Conservation (phyloP, 2,113 vertebrate genomes). For the Camelus dromedarius region DNA sequence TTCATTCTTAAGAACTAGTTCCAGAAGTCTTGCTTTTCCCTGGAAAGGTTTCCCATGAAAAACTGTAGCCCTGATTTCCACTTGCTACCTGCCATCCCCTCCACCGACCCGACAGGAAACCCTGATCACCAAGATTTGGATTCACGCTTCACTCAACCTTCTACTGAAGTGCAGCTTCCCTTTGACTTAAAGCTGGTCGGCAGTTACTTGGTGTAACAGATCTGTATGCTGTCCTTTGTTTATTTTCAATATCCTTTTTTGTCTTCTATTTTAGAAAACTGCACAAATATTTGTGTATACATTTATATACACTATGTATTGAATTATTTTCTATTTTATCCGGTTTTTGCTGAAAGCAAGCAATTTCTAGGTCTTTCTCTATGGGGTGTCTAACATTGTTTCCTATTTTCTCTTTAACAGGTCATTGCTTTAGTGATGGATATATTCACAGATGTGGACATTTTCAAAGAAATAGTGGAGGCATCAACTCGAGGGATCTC, state of each 20-base stretch:
- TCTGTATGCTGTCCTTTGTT: neutral
- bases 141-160: neutral
- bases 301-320: neutral
- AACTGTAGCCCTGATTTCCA: neutral
- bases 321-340: neutral
- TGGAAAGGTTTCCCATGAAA: neutral
- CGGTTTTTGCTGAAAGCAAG: neutral
- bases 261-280: conserved; percentile 34
- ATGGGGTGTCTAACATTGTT: conserved; percentile 39
- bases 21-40: neutral
- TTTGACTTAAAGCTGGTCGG: neutral
- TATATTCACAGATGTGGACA: conserved; percentile 96
- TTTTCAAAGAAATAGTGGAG: conserved; percentile 96
- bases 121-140: neutral
- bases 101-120: neutral
- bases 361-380: neutral
- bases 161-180: neutral
- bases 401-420: conserved; percentile 85
- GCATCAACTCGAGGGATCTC: conserved; percentile 93
- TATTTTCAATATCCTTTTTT: neutral
- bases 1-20: neutral
- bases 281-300: neutral
- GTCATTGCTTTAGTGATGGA: conserved; percentile 98
- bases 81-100: neutral
- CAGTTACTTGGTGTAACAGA: neutral